Evolutionary conservation across 2,113 vertebrate species (phyloP).

Genomic region (Phyllostomus discolor): DNA sequence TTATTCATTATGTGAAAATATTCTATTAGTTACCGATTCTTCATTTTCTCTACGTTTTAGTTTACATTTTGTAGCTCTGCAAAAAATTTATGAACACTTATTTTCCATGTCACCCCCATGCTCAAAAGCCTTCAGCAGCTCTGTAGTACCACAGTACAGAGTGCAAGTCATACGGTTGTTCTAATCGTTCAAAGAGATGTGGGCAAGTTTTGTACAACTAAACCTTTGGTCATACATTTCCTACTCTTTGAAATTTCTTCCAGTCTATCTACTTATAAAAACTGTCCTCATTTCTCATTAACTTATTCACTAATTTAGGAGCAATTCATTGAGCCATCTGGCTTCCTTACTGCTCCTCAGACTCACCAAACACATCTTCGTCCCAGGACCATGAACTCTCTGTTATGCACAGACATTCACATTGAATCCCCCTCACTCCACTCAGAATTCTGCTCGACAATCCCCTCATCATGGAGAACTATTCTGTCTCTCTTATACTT

Average conservation of each 20-base stretch:
- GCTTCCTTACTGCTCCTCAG: too few relatives aligned
- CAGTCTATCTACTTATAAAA: neutral
- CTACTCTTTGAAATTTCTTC: neutral
- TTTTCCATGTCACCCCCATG: too few relatives aligned
- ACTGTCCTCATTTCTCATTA: neutral
- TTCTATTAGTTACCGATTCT: too few relatives aligned
- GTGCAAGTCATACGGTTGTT: neutral
- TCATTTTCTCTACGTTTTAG: too few relatives aligned
- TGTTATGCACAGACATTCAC: fast-evolving
- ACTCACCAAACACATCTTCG: neutral
- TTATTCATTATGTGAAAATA: too few relatives aligned
- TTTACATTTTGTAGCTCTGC: too few relatives aligned
- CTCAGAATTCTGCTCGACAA: neutral
- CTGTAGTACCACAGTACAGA: neutral
- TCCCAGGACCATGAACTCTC: neutral
- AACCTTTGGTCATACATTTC: neutral
- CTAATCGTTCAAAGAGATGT: neutral
- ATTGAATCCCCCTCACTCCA: fast-evolving
- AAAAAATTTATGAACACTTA: too few relatives aligned
- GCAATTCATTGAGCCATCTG: neutral
- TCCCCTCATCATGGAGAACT: neutral
- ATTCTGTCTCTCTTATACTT: neutral
- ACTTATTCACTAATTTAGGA: neutral
- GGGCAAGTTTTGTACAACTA: neutral
- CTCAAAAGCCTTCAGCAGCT: neutral